Evolutionary conservation across 1,140 invertebrate species (phyloP), one percentile per base, ranked within the genome.

Genomic region (Agrypnia vestita): DNA sequence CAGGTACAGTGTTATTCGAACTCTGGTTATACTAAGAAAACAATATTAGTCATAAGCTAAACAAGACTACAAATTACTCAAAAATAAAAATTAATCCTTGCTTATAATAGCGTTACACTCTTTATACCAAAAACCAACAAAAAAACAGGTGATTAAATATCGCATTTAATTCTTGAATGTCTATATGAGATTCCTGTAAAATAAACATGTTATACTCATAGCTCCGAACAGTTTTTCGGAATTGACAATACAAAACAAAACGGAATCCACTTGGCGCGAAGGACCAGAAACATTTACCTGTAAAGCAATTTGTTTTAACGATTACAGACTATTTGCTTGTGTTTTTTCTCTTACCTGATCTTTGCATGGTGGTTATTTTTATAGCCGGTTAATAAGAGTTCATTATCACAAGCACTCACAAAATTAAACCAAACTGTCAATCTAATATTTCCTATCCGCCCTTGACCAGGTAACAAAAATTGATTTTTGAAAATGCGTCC

Each of bases 401-500:
- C 77, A 85, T 85, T 88, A 84, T 88, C 84, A 86, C 83, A 77
- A 86, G 85, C 87, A 88, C 87, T 87, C 88, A 88, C 64, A 6
- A 85, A 84, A 76, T 61, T 84, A 84, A 84, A 87, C 84, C 84
- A 85, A 89, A 87, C 87, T 88, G 87, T 89, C 88, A 89, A 88
- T 86, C 86, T 56, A 79, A 72, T 71, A 73, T 69, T 82, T 73
- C 83, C 83, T 85, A 82, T 84, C 87, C 88, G 87, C 86, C 81
- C 78, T 82, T 82, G 85, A 81, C 84, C 84, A 86, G 85, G 86
- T 73, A 79, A 85, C 84, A 87, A 85, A 86, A 88, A 89, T 90
- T 89, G 88, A 89, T 90, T 90, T 90, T 89, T 89, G 85, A 84
- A 85, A 77, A 84, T 84, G 84, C 76, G 86, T 88, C 85, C 87